Base-by-base conservation (phyloP, 1,140 invertebrate genomes). In the Pogonus chalceus region DNA sequence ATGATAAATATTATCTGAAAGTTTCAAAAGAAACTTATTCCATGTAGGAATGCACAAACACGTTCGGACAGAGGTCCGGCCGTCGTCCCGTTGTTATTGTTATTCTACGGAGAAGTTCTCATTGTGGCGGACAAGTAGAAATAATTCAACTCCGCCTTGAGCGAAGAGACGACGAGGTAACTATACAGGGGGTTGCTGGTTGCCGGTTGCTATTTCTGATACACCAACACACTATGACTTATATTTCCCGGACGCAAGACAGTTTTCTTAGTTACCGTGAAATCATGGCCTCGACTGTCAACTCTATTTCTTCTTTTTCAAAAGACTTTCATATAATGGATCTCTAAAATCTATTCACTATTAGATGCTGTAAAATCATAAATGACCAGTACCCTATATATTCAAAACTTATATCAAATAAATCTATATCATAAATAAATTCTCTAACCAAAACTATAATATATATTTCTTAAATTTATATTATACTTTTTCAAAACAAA, bases 1-100 rank as follows among this genome's bases (percentile, higher is more conserved):
- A 58, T 56, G 59, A 60, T 58, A 60, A 58, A 60, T 60, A 60
- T 60, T 60, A 60, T 60, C 53, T 57, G 54, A 60, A 56, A 58
- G 24, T 60, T 58, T 58, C 23, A 48, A 43, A 59, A 58, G 53
- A 24, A 57, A 57, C 56, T 58, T 58, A 55, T 55, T 51, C 54
- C 52, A 53, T 55, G 55, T 60, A 58, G 58, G 58, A 58, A 60
- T 60, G 56, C 59, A 60, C 51, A 58, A 58, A 56, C 56, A 58
- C 56, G 54, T 35, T 49, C 48, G 46, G 54, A 56, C 49, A 54
- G 35, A 52, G 46, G 51, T 23, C 46, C 9, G n/a, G 3, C 47
- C 48, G 31, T 52, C 35, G 39, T 55, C 51, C 56, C 58, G 56
- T 56, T 61, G 58, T 59, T 56, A 57, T 59, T 59, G 60, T 59